Conservation (phyloP, 1,140 invertebrate genomes). For the Neuroterus valhalla region DNA sequence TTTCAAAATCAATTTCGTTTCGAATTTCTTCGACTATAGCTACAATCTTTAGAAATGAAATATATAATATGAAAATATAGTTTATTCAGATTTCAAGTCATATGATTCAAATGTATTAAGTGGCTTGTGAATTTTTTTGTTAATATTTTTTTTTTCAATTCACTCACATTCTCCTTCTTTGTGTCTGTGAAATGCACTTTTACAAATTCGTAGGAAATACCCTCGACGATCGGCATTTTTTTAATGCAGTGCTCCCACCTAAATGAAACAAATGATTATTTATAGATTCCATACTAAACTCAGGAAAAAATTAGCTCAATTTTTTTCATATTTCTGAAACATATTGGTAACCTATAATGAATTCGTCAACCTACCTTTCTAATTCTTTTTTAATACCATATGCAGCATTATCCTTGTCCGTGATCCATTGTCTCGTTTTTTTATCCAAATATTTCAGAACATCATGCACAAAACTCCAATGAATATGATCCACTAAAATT, state of each 20-base stretch:
- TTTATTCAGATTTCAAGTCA: too few species aligned
- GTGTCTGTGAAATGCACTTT: not conserved
- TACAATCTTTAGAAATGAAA: not conserved
- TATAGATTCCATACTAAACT: not conserved
- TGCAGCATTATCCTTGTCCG: not conserved
- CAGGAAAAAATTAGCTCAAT: too few species aligned
- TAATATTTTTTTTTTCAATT: not conserved
- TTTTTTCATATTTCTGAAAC: too few species aligned
- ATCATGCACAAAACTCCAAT: slow-evolving; percentile 10
- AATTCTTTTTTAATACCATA: not conserved
- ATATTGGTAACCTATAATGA: too few species aligned
- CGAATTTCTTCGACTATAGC: not conserved
- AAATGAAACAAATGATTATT: not conserved
- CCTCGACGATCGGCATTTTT: not conserved
- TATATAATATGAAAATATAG: too few species aligned
- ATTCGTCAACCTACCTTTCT: not conserved
- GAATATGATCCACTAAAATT: slow-evolving; percentile 15
- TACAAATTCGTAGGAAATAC: not conserved
- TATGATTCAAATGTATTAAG: too few species aligned
- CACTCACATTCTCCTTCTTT: not conserved
- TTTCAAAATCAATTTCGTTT: slow-evolving; percentile 10
- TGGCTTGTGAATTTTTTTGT: too few species aligned
- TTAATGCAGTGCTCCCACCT: slow-evolving; percentile 9
- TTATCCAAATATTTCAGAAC: slow-evolving; percentile 11
- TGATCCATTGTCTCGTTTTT: slow-evolving; percentile 19